A percentile compares a stretch with the other conserved stretches of the same genome.
Conservation (phyloP, 2,113 vertebrate species). For the Mohoua ochrocephala region DNA sequence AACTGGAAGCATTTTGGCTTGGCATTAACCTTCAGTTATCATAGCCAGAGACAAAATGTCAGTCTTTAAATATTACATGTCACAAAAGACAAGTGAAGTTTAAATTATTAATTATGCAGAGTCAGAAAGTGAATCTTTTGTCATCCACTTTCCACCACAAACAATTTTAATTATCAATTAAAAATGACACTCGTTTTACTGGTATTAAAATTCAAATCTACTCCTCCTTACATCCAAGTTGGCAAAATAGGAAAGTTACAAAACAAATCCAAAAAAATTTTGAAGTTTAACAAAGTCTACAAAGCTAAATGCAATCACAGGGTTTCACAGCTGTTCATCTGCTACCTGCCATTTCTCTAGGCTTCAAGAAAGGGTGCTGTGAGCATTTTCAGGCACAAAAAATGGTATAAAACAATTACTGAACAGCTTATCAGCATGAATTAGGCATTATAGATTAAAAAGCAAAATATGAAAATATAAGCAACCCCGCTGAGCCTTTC, state of each 20-base stretch:
- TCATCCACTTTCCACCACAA: neutral
- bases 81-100: neutral
- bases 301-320: neutral
- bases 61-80: slow-evolving; percentile 12
- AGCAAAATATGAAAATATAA: slow-evolving; percentile 26
- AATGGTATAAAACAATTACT: neutral
- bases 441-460: neutral
- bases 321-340: neutral
- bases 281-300: neutral
- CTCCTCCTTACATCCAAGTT: neutral
- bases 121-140: neutral
- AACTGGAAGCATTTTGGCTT: neutral
- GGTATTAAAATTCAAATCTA: neutral
- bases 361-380: neutral
- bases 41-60: slow-evolving; percentile 16
- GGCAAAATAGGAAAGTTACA: neutral
- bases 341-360: neutral
- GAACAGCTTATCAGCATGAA: neutral
- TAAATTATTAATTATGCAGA: slow-evolving; percentile 13
- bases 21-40: neutral
- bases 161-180: neutral
- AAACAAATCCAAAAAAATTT: neutral
- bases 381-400: neutral
- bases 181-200: neutral
- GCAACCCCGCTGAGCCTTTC: neutral